Conservation (phyloP, 2,888 invertebrate species). For the Ligdia adustata region DNA sequence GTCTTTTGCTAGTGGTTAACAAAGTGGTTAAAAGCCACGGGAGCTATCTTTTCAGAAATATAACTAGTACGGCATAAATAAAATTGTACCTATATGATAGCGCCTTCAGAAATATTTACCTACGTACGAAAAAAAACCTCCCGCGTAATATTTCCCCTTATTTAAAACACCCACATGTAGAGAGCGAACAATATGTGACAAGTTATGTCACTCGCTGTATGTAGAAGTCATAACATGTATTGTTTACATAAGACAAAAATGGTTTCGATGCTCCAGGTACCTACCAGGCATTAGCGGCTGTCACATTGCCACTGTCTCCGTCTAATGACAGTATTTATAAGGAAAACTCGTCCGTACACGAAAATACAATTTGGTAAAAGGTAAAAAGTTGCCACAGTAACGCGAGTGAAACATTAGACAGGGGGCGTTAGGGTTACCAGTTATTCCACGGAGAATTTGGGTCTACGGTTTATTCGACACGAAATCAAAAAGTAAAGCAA, state of each 20-base stretch:
- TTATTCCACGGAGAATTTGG: constrained; percentile 12
- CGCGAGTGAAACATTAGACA: constrained; percentile 78
- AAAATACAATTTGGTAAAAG: constrained; percentile 83
- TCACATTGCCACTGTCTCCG: constrained; percentile 71
- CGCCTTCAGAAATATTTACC: too few relatives aligned
- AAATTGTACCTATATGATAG: too few relatives aligned
- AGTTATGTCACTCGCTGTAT: constrained; percentile 46
- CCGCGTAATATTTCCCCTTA: too few relatives aligned
- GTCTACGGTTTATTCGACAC: too few relatives aligned
- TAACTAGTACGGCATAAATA: too few relatives aligned
- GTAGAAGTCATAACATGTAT: constrained; percentile 58
- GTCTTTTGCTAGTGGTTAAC: too few relatives aligned
- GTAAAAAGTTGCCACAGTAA: constrained; percentile 79
- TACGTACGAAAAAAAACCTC: too few relatives aligned
- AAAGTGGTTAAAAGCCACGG: too few relatives aligned
- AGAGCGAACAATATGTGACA: constrained; percentile 23
- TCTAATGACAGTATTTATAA: constrained; percentile 83
- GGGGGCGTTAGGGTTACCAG: constrained; percentile 45
- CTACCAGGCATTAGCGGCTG: constrained; percentile 79
- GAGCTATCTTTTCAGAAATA: too few relatives aligned
- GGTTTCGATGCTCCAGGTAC: constrained; percentile 67
- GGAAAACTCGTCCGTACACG: constrained; percentile 81
- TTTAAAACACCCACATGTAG: background rate
- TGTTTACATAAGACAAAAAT: constrained; percentile 71
- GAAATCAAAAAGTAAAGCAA: too few relatives aligned